Base-by-base conservation (phyloP, 2,113 vertebrate genomes). In the Oreamnos americanus region DNA sequence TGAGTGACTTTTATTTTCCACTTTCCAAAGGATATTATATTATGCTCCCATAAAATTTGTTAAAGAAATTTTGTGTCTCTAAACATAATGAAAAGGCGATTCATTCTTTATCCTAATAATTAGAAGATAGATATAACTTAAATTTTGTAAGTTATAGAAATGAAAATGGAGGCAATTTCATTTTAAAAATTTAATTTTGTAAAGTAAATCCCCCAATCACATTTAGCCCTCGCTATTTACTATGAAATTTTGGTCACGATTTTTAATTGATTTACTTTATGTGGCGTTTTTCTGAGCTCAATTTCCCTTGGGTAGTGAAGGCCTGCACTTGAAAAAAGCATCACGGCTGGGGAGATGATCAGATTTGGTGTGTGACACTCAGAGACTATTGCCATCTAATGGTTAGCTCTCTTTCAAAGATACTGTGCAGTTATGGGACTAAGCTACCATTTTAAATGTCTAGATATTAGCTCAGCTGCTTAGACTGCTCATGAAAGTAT, bases 41-140 rank as follows among this genome's bases (percentile, higher is more conserved):
- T 96, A 86, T 60, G 13, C 6, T 83, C 9, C 13, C 51, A 74
- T 88, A 82, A 82, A 39, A 30, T 94, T 91, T 96, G 21, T 87
- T 67, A 60, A n/a, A 85, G 43, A 92, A 51, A 92, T 84, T 90
- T 97, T 84, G 5, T 74, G 28, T 96, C 30, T 92, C 47, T 87
- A 87, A 82, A 17, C 64, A 58, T 21, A 67, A 16, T 84, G 6
- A 87, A 79, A 78, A 39, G 6, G 19, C 21, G 21, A 87, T 87
- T 94, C 36, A 49, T 49, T 96, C 51, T 94, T 58, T 96, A 11
- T 71, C 15, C 60, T 78, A 86, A 82, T 57, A 58, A 83, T 58
- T 58, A 90, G 23, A 85, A 94, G 30, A 45, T 33, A 83, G 16
- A 84, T 86, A n/a, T 51, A 83, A 87, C 17, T 97, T 67, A 79